Evolutionary conservation across 2,888 invertebrate species (phyloP), one percentile per base, ranked within the genome.

Genomic region (Ectropis crepuscularia): DNA sequence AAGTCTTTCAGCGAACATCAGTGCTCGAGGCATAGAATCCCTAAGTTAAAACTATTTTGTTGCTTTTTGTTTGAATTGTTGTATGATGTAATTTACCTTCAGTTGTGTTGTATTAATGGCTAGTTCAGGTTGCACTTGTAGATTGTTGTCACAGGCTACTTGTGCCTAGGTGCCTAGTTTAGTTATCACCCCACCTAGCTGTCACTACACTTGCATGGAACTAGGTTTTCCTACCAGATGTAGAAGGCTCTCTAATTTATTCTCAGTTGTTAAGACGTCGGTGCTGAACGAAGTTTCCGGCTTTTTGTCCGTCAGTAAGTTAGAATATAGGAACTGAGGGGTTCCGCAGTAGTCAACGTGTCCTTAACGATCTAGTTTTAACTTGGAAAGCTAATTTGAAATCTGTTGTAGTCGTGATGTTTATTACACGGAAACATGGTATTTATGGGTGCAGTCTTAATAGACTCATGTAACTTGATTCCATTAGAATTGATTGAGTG

Each of bases 191-290:
- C 28, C 28, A 10, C 28, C 42, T 28, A 42, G 36, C 53, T n/a
- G 36, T 57, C 48, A 9, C 47, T 48, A 57, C 41, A 42, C 38
- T 55, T 47, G 11, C 16, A 55, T 28, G 37, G 11, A 54, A 43
- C 50, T 9, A 55, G 46, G 51, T 62, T 55, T 57, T 62, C 61
- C 60, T 53, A 7, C 47, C 11, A 53, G 12, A 38, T 50, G 38
- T 37, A 58, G 53, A 12, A 10, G 50, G 51, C 64, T 61, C 64
- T 65, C 64, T 65, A 60, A 65, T 65, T 61, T 65, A 65, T 65
- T 48, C 64, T 55, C 51, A 43, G 59, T 60, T 60, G 64, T 64
- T 64, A 57, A 64, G 60, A 64, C 64, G 60, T 65, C 48, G 12
- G 12, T 16, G 43, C 51, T 57, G 57, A 60, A 57, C 28, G 64